Percentiles rank a stretch among this genome's conserved stretches.
These are phyloP conservation scores for Marmota monax DNA, from an alignment of 2,113 vertebrate genomes.

Conservation along the genomic window DNA sequence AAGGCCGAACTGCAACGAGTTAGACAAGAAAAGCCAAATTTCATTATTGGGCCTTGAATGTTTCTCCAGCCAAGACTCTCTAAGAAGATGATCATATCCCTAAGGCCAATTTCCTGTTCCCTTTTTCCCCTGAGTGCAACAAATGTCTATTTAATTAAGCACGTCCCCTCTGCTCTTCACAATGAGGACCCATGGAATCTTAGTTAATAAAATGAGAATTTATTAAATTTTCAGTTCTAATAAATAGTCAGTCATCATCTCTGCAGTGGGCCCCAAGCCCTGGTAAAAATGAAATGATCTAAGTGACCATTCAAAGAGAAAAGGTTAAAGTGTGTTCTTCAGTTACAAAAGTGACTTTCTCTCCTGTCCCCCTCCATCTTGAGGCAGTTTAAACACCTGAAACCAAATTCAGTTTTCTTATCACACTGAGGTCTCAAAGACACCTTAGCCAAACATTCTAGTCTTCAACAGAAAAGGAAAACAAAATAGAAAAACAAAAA, in stretches of 20 bases:
- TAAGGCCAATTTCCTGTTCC: constrained; percentile 60
- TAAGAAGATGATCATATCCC: background rate
- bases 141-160: constrained; percentile 60
- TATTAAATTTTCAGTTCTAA: constrained; percentile 81
- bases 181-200: constrained; percentile 71
- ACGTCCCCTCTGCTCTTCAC: background rate
- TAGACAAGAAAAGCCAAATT: background rate
- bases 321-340: constrained; percentile 17
- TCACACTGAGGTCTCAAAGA: constrained; percentile 49
- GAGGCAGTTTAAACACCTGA: background rate
- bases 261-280: constrained; percentile 57
- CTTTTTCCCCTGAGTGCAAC: background rate
- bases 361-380: too few relatives aligned
- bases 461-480: background rate
- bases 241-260: constrained; percentile 83
- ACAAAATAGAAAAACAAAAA: background rate
- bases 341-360: background rate
- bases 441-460: background rate
- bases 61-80: background rate
- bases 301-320: constrained; percentile 64
- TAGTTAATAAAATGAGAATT: constrained; percentile 83
- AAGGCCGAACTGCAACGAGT: background rate
- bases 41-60: background rate
- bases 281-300: constrained; percentile 65
- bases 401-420: constrained; percentile 24